phyloP scores from a whole-genome alignment of 2,797 vertebrate species.

The Acanthurus lineatus region DNA sequence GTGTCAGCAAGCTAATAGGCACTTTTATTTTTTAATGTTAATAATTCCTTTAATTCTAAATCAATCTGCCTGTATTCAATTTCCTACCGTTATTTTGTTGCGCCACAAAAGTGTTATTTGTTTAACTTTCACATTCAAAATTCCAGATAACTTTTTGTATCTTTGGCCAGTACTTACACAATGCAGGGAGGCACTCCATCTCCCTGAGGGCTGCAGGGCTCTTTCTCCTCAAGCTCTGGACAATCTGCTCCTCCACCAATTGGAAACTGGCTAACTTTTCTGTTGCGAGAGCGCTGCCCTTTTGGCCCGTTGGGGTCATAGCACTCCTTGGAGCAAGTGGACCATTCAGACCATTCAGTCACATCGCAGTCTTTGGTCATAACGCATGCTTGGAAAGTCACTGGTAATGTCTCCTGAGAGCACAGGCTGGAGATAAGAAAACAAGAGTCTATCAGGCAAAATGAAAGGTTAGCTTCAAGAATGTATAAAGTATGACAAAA shows the following conservation, averaged over 20 bases:
- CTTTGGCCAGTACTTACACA: constrained; percentile 84
- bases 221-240: constrained; percentile 90
- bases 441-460: not conserved
- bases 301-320: constrained; percentile 86
- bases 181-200: constrained; percentile 88
- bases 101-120: not conserved
- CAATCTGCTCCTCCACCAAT: constrained; percentile 89
- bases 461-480: not conserved
- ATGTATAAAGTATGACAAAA: not conserved
- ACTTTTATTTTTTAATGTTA: too few relatives aligned
- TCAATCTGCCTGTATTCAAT: too few relatives aligned
- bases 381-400: constrained; percentile 95
- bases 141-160: not conserved
- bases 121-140: not conserved
- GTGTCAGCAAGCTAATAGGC: too few relatives aligned
- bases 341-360: constrained; percentile 94
- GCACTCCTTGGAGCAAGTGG: constrained; percentile 92
- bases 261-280: constrained; percentile 90
- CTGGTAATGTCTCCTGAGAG: constrained; percentile 89
- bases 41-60: too few relatives aligned
- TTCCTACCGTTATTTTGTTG: not conserved
- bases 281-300: constrained; percentile 88
- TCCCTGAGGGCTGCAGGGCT: constrained; percentile 88
- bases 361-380: constrained; percentile 92
- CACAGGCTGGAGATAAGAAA: constrained; percentile 87